Evolutionary conservation across 2,888 invertebrate genomes (phyloP), one percentile per base, ranked within the genome.

Genomic region (Syrphus vitripennis): DNA sequence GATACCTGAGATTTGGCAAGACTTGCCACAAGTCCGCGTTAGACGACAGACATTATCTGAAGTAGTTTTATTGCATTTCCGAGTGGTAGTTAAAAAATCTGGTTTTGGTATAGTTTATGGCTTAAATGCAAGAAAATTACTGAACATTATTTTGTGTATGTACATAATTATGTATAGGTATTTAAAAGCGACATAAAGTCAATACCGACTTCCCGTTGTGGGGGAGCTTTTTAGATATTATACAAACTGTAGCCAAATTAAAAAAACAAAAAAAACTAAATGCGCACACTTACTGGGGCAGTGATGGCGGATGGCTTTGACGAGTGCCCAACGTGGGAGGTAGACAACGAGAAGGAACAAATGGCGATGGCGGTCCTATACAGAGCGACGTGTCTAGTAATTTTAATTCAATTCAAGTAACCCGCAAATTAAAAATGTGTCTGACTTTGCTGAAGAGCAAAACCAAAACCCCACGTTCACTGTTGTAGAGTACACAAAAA

Each of bases 241-340:
- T n/a, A 34, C 21, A 48, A 63, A 72, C 71, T 37, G 70, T 50
- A 69, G 65, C 63, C 9, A 72, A 72, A 67, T 57, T 76, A 57
- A 74, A 77, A 24, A 63, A 63, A 42, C n/a, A 16, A n/a, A 37
- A 61, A n/a, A 37, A 61, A 19, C n/a, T n/a, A 42, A 67, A 67
- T 61, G 26, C 50, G 40, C 69, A 70, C 55, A 50, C 29, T 71
- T 37, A 31, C 16, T 19, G 7, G 2, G 21, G 21, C 65, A 67
- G 57, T 67, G 24, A 50, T 50, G 75, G 50, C 53, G 65, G 59
- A 67, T 61, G 1, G 50, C 67, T 57, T 26, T 71, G 71, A 12
- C 57, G 75, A 63, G 24, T 63, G 81, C 16, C 86, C 82, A 81
- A 86, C 86, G 86, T 86, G 86, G 86, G 86, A 82, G 86, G 86